phyloP scores from a whole-genome alignment of 1,140 invertebrate species.

The Neodiprion lecontei region DNA sequence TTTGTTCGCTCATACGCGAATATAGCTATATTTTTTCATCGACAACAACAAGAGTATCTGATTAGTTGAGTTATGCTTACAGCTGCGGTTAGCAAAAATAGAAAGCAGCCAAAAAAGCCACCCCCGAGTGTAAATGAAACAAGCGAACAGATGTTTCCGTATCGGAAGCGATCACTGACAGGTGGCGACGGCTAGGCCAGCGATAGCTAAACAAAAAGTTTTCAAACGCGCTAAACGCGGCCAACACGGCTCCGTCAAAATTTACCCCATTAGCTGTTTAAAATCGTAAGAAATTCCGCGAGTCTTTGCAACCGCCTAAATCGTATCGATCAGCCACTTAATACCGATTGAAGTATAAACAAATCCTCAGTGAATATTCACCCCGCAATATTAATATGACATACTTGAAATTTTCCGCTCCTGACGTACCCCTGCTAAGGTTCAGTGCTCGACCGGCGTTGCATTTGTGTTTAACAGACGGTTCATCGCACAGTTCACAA shows the following conservation, averaged over 20 bases:
- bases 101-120: too few species aligned
- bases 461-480: background rate
- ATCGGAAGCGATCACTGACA: background rate
- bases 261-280: background rate
- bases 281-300: too few species aligned
- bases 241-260: background rate
- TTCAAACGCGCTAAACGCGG: conserved; percentile 1
- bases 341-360: background rate
- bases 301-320: too few species aligned
- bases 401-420: background rate
- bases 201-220: background rate
- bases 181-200: background rate
- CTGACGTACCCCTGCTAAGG: background rate
- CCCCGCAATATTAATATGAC: background rate
- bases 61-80: background rate
- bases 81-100: background rate
- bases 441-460: conserved; percentile 1
- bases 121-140: background rate
- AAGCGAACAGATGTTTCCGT: background rate
- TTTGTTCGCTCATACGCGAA: too few species aligned
- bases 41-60: background rate
- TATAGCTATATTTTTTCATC: too few species aligned
- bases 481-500: background rate
- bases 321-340: background rate
- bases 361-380: conserved; percentile 1